Base-by-base conservation (phyloP, 2,113 vertebrate genomes). In the Scomber japonicus region DNA sequence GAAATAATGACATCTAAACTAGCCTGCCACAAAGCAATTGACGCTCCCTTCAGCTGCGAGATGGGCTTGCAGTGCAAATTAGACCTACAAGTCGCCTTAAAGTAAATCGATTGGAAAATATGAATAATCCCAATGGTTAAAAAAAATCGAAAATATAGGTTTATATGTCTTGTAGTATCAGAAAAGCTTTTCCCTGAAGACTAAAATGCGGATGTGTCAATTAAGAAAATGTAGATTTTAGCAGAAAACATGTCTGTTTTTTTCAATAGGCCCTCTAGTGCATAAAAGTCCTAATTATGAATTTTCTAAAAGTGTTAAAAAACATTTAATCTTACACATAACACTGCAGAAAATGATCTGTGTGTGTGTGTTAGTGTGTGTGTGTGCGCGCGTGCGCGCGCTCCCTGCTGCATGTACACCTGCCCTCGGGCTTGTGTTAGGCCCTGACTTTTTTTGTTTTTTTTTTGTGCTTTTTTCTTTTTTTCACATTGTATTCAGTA, bases 1-100 rank as follows among this genome's bases (percentile, higher is more conserved):
- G 85, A 88, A 93, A 94, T 94, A 94, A 94, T 94, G 92, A 93
- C 93, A 92, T 92, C 92, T 90, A 93, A 93, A 93, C 92, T 87
- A 91, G 90, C 77, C 89, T 91, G 91, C 90, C 92, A 92, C 89
- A 90, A 89, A 92, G 93, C 91, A 91, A 93, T 91, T 79, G 88
- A 82, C 80, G 88, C 87, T 89, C 77, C 88, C 78, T 87, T 86
- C 88, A 88, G 88, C 81, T 80, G 76, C 82, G 12, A 83, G 83
- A 87, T 83, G 82, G 76, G 80, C 49, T 77, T 40, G 89, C 75
- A 54, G 84, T 63, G 70, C 75, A 89, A 93, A 94, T 94, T 93
- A 90, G 83, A 92, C 80, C 84, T 63, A 74, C 84, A 77, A 87
- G 81, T 82, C 75, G 59, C 80, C 60, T 83, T 83, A 77, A 86